phyloP scores from a whole-genome alignment of 92 coral and sea anemone species.

The Plumapathes pennacea region DNA sequence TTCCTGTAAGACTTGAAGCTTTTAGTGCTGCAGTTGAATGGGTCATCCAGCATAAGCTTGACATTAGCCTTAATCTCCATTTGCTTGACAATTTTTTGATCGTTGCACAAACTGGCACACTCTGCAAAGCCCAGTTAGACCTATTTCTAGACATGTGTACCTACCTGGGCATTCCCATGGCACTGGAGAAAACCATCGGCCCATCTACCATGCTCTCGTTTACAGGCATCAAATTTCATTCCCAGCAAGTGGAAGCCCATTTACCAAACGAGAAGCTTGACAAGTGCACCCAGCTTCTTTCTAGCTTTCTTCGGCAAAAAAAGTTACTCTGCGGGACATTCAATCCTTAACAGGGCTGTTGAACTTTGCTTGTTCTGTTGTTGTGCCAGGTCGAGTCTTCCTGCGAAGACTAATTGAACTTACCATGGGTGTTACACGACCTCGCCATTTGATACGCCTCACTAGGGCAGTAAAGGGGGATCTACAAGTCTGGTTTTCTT shows the following conservation, averaged over 20 bases:
- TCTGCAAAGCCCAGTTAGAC: conserved; percentile 6
- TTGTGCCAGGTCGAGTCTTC: conserved; percentile 27
- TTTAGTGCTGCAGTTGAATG: conserved; percentile 11
- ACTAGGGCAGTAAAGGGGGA: conserved; percentile 8
- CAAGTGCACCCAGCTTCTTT: conserved; percentile 13
- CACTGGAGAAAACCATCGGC: conserved; percentile 27
- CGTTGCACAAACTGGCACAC: conserved; percentile 8
- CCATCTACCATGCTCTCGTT: conserved; percentile 13
- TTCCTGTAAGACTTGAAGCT: conserved; percentile 13
- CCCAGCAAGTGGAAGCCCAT: conserved; percentile 16
- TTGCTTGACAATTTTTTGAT: conserved; percentile 49
- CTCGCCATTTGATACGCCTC: conserved; percentile 29
- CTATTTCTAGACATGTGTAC: not conserved
- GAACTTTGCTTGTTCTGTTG: conserved; percentile 27
- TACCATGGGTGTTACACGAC: conserved; percentile 17
- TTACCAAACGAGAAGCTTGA: conserved; percentile 25
- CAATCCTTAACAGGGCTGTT: conserved; percentile 24
- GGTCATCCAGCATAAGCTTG: conserved; percentile 1
- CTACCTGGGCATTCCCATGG: conserved; percentile 16
- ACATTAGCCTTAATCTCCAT: conserved; percentile 10
- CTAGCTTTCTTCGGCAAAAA: not conserved
- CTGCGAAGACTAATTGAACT: conserved; percentile 29
- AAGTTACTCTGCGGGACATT: conserved; percentile 22
- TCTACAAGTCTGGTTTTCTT: conserved; percentile 16
- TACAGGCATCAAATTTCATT: conserved; percentile 38